Percentiles rank a stretch among this genome's conserved stretches.
phyloP scores from a whole-genome alignment of 2,113 vertebrate species.

The Cisticola juncidis region DNA sequence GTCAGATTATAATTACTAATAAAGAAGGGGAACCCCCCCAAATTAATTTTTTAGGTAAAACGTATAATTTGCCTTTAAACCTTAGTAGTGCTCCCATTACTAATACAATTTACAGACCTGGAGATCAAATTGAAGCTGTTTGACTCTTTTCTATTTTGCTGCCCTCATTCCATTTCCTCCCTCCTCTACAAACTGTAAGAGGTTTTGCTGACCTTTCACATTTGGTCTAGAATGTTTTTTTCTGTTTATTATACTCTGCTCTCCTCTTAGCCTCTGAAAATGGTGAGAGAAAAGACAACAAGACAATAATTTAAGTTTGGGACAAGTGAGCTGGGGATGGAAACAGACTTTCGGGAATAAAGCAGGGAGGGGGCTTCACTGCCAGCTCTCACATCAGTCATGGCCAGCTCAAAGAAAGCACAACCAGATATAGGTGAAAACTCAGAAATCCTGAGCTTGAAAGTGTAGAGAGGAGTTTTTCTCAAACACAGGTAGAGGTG shows the following conservation, averaged over 20 bases:
- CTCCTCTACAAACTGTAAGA: background rate
- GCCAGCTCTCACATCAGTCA: background rate
- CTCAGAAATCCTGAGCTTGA: background rate
- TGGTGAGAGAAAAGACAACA: background rate
- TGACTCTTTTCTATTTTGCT: background rate
- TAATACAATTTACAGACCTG: constrained; percentile 37
- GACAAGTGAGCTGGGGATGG: background rate
- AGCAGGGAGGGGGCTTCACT: background rate
- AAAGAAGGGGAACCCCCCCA: background rate
- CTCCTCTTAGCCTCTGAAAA: background rate
- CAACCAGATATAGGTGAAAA: background rate
- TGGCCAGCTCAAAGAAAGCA: background rate
- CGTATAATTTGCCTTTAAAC: constrained; percentile 71
- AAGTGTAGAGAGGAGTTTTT: background rate
- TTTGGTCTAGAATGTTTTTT: background rate
- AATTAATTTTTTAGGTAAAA: constrained; percentile 67
- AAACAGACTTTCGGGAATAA: background rate
- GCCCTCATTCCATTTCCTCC: background rate
- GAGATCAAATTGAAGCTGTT: constrained; percentile 10
- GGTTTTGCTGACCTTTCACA: background rate
- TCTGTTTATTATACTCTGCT: background rate
- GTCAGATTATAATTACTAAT: constrained; percentile 68
- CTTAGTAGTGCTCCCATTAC: constrained; percentile 15
- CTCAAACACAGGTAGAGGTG: background rate
- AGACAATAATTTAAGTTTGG: background rate